Evolutionary conservation across 2,797 vertebrate species (phyloP), one percentile per base, ranked within the genome.

Genomic region (Garrulus glandarius): DNA sequence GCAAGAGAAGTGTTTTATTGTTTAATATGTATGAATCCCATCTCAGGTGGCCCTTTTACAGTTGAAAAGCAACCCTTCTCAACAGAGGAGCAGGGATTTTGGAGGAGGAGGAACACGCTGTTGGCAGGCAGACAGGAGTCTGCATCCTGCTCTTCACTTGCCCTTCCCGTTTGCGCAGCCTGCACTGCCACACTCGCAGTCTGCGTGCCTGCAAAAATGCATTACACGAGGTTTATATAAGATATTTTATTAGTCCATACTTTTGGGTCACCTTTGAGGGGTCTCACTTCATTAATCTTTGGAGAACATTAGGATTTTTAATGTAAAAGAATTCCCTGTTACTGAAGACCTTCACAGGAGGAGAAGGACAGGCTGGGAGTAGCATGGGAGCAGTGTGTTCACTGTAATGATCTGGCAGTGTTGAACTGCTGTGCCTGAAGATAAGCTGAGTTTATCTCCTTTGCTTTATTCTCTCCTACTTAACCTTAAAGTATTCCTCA

Each of bases 371-470:
- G 76, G 57, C 53, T 89, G 78, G 16, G 23, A 50, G 60, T 4
- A 37, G 84, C n/a, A 13, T 4, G 60, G 71, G 91, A 88, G 76
- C 67, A 2, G 21, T 44, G 63, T 50, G 49, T 53, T 75, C 39
- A 0, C 13, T 15, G 75, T 3, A 13, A 19, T 46, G 52, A 39
- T 70, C 29, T 37, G 77, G 78, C 87, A 89, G 1, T 11, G 36
- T 11, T 86, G 85, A 88, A 53, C 89, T 94, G 76, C 84, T 52
- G 60, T 85, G 86, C 67, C 91, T 32, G 13, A 70, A 82, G 85
- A 95, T 95, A 87, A 96, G 85, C 18, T 29, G 80, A 59, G 61
- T 75, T 94, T 74, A 92, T 93, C 93, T 93, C 53, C 92, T 93
- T 95, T 95, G 49, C 88, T 88, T 67, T 84, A 0, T 74, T 92